Conservation (phyloP, 2,797 vertebrate genomes). For the Phalloptychus januarius region DNA sequence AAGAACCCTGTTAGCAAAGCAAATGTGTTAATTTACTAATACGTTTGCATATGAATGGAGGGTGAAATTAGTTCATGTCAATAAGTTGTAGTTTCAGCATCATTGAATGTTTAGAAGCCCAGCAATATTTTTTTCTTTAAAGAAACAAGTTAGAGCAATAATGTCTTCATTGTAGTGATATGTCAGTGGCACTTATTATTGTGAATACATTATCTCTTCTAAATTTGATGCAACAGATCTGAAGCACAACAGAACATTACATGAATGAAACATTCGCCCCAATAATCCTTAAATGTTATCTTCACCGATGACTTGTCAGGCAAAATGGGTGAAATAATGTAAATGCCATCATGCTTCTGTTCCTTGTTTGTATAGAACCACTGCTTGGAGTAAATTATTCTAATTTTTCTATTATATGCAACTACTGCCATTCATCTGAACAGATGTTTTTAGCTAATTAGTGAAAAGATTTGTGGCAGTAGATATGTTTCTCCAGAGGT, state of each 20-base stretch:
- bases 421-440: conserved; percentile 55
- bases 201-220: background rate
- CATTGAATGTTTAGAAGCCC: background rate
- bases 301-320: background rate
- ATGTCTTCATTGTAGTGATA: background rate
- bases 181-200: background rate
- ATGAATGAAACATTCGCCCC: background rate
- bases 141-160: background rate
- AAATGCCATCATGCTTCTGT: conserved; percentile 12
- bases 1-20: background rate
- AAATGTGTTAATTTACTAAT: background rate
- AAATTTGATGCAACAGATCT: background rate
- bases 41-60: background rate
- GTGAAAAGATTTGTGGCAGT: conserved; percentile 65
- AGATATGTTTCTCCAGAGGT: conserved; percentile 52
- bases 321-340: background rate
- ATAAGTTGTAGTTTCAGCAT: background rate
- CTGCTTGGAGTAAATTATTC: conserved; percentile 24
- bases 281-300: background rate
- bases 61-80: background rate
- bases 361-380: conserved; percentile 21
- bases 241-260: background rate
- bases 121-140: background rate
- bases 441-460: conserved; percentile 75
- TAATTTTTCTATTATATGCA: conserved; percentile 43